Percentiles rank a stretch among this genome's conserved stretches.
These are phyloP conservation scores for Apis dorsata DNA, from an alignment of 1,140 invertebrate genomes.

Conservation along the genomic window DNA sequence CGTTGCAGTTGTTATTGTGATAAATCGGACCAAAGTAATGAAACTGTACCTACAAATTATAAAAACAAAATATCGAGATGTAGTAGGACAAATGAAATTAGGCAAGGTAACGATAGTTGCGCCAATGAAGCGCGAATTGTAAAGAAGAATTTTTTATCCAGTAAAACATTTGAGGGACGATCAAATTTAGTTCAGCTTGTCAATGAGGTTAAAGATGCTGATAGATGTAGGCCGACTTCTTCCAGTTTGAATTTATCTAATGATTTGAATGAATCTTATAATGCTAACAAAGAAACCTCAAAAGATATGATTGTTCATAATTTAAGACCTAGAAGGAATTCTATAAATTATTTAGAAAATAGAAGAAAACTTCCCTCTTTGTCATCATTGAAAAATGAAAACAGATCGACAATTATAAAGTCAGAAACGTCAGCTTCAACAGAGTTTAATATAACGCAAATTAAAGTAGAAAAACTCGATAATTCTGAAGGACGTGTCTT, in stretches of 20 bases:
- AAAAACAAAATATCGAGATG: background rate
- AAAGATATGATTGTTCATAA: constrained; percentile 21
- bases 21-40: constrained; percentile 57
- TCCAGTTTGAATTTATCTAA: background rate
- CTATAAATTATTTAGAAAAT: constrained; percentile 23
- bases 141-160: background rate
- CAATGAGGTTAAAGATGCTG: background rate
- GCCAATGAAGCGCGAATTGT: background rate
- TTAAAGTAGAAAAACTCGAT: constrained; percentile 38
- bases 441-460: constrained; percentile 1
- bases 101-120: background rate
- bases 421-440: background rate
- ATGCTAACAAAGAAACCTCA: background rate
- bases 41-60: constrained; percentile 11
- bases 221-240: background rate
- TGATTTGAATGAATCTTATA: background rate
- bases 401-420: background rate
- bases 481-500: constrained; percentile 38
- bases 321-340: constrained; percentile 39
- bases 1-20: constrained; percentile 64
- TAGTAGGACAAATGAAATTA: background rate
- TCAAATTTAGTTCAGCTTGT: background rate
- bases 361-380: constrained; percentile 25
- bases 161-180: background rate
- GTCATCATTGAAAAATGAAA: background rate